A percentile compares a stretch with the other conserved stretches of the same genome.
Conservation (phyloP, 2,113 vertebrate genomes). For the Tetraodon nigroviridis region DNA sequence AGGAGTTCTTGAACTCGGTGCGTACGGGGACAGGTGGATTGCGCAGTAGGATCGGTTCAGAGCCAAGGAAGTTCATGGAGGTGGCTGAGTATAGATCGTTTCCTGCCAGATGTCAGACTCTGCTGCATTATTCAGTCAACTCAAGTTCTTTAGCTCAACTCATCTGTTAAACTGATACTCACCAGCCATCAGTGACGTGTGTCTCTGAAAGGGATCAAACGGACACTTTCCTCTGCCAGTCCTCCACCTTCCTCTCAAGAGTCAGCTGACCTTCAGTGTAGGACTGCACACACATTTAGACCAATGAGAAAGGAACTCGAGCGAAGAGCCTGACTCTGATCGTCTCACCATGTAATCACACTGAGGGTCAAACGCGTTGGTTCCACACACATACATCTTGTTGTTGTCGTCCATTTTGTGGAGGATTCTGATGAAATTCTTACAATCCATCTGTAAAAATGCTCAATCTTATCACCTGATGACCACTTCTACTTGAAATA, state of each 20-base stretch:
- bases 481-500: slow-evolving; percentile 1
- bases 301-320: neutral
- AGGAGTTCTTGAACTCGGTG: too few species aligned
- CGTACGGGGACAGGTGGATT: too few species aligned
- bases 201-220: slow-evolving; percentile 73
- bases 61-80: too few species aligned
- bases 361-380: slow-evolving; percentile 74
- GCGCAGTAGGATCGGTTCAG: too few species aligned
- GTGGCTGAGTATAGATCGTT: too few species aligned
- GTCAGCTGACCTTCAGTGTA: slow-evolving; percentile 52
- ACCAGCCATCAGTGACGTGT: slow-evolving; percentile 74
- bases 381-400: slow-evolving; percentile 75
- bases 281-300: slow-evolving; percentile 46
- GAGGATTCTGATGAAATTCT: slow-evolving; percentile 76
- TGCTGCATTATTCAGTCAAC: neutral
- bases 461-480: neutral
- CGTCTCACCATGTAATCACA: slow-evolving; percentile 76
- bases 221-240: slow-evolving; percentile 78
- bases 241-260: slow-evolving; percentile 56
- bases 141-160: neutral
- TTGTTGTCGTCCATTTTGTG: slow-evolving; percentile 64
- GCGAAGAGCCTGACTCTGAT: neutral
- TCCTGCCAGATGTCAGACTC: neutral
- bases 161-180: slow-evolving; percentile 28
- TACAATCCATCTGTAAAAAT: slow-evolving; percentile 67